Base-by-base conservation (phyloP, 2,113 vertebrate genomes). In the Zosterops pallidus region DNA sequence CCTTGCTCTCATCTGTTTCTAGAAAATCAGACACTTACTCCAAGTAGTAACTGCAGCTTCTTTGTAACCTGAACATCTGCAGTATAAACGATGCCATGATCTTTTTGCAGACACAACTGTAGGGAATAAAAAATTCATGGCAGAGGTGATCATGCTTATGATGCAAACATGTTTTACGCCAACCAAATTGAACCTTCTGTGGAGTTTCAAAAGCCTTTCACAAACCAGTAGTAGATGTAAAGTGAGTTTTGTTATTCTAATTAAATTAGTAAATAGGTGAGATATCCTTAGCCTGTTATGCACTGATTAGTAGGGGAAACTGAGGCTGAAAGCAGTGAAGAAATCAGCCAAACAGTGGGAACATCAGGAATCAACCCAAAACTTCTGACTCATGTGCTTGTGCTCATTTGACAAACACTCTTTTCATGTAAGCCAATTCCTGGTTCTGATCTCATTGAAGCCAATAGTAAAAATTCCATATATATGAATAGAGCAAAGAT, bases 61-160 rank as follows among this genome's bases (percentile, higher is more conserved):
- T 78, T 75, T 50, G 18, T 71, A 74, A 74, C 60, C 55, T 59
- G 47, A 69, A 59, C 12, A 35, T 50, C 29, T 53, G 22, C 26
- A 52, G 6, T 3, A 44, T 17, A 75, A 86, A 56, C 7, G 11
- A 49, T 26, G 12, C 19, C 4, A 1, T 0, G 1, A 18, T 17
- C 37, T 65, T 75, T 42, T 33, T 49, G 16, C 8, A 69, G 53
- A 52, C 31, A 44, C 17, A 57, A 2, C 6, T 33, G 39, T 7
- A 9, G 4, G n/a, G 21, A 74, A 67, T 1, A 46, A 63, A 24
- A 82, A 12, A 31, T 6, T 55, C 20, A 8, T 2, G 8, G 23
- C 12, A 77, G 49, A 69, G 31, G 24, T 47, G 29, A 47, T 55
- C 39, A 53, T 16, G 37, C 29, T 90, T 64, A 5, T 5, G 22